These are phyloP conservation scores for Sarcophaga rosellei DNA, from an alignment of 2,888 invertebrate species.

Conservation along the genomic window DNA sequence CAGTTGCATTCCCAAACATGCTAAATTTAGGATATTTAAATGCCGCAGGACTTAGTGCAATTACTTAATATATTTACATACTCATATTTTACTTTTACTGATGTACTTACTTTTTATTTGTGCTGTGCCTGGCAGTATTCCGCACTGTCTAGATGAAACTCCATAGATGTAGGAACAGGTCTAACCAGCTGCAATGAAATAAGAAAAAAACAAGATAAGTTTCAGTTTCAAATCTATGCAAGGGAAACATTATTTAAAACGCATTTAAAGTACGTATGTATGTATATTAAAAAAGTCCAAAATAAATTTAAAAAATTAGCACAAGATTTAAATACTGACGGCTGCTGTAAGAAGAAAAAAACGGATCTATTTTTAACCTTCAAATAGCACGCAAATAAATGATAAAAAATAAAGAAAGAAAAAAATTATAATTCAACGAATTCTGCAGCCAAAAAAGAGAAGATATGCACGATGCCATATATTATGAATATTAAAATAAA, in stretches of 20 bases:
- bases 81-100: too few relatives aligned
- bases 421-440: neutral
- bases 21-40: too few relatives aligned
- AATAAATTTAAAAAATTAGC: conserved; percentile 29
- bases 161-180: conserved; percentile 97
- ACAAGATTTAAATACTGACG: conserved; percentile 46
- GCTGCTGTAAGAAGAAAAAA: conserved; percentile 1
- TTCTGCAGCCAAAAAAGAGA: conserved; percentile 21
- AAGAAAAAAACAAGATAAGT: conserved; percentile 66
- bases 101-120: conserved; percentile 87
- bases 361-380: conserved; percentile 53
- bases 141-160: conserved; percentile 99
- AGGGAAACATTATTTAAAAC: neutral
- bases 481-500: too few relatives aligned
- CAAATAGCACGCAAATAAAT: conserved; percentile 59
- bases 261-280: neutral
- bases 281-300: neutral
- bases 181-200: conserved; percentile 88
- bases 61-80: too few relatives aligned
- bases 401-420: conserved; percentile 38
- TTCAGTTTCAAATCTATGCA: conserved; percentile 26
- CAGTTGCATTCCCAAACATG: too few relatives aligned
- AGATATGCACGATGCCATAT: neutral
- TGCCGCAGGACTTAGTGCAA: too few relatives aligned
- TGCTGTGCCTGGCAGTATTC: conserved; percentile 99